Evolutionary conservation across 2,888 invertebrate genomes (phyloP), one percentile per base, ranked within the genome.

Genomic region (Empis livida): DNA sequence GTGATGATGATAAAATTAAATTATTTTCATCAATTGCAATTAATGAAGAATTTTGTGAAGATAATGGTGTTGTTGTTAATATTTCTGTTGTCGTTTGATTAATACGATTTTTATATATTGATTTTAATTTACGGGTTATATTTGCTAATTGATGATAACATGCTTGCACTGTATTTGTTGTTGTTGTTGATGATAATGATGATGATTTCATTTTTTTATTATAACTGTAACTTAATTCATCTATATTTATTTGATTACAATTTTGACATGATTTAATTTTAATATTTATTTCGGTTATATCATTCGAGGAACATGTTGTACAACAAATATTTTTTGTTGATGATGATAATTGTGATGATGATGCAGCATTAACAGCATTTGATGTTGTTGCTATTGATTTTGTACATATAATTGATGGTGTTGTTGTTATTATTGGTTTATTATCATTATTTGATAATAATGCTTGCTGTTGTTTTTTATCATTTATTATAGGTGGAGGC

Each of bases 181-280:
- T 38, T 31, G 20, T 45, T 10, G 23, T 20, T 16, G 17, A 23
- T 38, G 17, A 14, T 15, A 8, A 37, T 10, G 20, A 30, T 43
- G 40, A 23, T 42, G 13, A 23, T 13, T 16, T 20, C 10, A 13
- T 45, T 43, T 27, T 32, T 30, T 38, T 31, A n/a, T 6, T 23
- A n/a, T 35, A 42, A 27, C 39, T 42, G 20, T 45, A 47, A 31
- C 42, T 44, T 11, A 50, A n/a, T 31, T 53, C 51, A 49, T 53
- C 51, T 40, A 53, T 44, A 44, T 46, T 37, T 20, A 53, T 46
- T 45, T 53, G 48, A 35, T 45, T 48, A 38, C 53, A 53, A 51
- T 47, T 49, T 43, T 53, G 49, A 40, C 53, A 53, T 45, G 53
- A 44, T 48, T 50, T 53, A 16, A 53, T 43, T 45, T 53, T 53